Conservation (phyloP, 2,113 vertebrate species). For the Trogon surrucura region DNA sequence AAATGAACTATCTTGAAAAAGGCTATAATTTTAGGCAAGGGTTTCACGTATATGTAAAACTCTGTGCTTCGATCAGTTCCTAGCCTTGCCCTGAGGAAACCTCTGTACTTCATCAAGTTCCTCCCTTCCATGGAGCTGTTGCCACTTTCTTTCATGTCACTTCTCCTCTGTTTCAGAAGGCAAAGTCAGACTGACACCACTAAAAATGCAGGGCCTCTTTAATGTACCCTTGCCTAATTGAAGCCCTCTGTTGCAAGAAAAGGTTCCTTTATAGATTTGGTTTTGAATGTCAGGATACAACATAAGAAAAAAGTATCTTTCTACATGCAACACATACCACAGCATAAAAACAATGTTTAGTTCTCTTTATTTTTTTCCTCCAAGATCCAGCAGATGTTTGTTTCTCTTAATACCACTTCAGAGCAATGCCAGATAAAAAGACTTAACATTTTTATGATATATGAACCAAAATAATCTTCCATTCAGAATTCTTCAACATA, state of each 20-base stretch:
- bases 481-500: not conserved
- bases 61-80: not conserved
- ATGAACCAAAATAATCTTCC: not conserved
- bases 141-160: not conserved
- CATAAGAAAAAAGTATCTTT: not conserved
- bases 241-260: not conserved
- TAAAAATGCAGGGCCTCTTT: conserved; percentile 14
- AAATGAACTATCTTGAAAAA: not conserved
- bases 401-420: not conserved
- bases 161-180: not conserved
- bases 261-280: not conserved
- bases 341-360: not conserved
- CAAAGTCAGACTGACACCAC: conserved; percentile 11
- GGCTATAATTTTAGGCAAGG: not conserved
- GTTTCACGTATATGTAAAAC: not conserved
- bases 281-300: not conserved
- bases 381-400: not conserved
- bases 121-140: not conserved
- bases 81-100: not conserved
- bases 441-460: not conserved
- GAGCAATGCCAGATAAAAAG: not conserved
- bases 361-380: not conserved
- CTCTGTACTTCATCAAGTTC: conserved; percentile 26
- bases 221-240: not conserved
- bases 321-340: not conserved